Conservation (phyloP, 1,140 invertebrate genomes). For the Matsumurasca onukii region DNA sequence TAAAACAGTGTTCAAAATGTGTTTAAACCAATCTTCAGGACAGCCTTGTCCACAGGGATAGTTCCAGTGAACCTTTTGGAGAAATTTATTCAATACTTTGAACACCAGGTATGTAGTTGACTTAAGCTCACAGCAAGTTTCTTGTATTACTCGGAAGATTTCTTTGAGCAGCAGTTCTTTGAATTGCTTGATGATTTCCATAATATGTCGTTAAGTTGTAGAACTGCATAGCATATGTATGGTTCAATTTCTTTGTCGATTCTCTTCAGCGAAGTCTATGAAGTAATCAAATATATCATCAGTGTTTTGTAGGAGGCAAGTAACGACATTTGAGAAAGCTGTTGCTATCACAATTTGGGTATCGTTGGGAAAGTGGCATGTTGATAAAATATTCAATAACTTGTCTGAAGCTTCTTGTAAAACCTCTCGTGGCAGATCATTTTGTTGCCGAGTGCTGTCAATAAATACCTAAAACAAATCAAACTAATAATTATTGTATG, state of each 20-base stretch:
- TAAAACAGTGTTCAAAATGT: slow-evolving; percentile 34
- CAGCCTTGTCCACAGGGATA: neutral
- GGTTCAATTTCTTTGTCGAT: neutral
- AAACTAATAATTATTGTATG: too few relatives aligned
- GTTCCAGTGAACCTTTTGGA: neutral
- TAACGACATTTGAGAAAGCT: neutral
- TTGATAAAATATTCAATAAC: neutral
- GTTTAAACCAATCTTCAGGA: slow-evolving; percentile 3
- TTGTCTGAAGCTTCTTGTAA: neutral
- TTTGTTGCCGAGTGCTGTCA: neutral
- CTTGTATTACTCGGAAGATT: slow-evolving; percentile 1
- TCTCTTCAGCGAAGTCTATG: neutral
- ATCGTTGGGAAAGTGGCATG: neutral
- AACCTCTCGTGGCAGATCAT: neutral
- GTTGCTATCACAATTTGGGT: slow-evolving; percentile 7
- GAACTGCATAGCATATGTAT: neutral
- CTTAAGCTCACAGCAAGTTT: slow-evolving; percentile 1
- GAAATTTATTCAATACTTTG: slow-evolving; percentile 1
- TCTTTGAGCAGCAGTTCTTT: neutral
- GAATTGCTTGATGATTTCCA: neutral
- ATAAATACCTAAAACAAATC: slow-evolving; percentile 5
- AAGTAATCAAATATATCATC: neutral
- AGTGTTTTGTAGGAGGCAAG: neutral
- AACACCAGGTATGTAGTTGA: neutral
- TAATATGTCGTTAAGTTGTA: neutral